These are phyloP conservation scores for Apoderus coryli DNA, from an alignment of 2,888 invertebrate species.

Conservation along the genomic window DNA sequence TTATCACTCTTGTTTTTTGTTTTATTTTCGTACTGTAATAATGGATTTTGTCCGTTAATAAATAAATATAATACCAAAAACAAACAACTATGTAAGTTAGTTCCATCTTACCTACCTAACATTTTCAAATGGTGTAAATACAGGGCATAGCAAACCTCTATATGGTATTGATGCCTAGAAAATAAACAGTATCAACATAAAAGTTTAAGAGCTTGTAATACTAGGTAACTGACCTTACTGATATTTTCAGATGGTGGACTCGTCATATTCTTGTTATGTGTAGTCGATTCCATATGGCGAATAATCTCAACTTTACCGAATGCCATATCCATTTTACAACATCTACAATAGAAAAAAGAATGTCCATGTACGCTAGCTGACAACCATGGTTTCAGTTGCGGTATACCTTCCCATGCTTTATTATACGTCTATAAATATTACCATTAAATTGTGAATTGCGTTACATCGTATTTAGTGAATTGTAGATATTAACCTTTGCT, in stretches of 20 bases:
- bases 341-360: conserved; percentile 29
- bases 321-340: conserved; percentile 30
- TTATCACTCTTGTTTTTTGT: too few relatives aligned
- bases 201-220: too few relatives aligned
- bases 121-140: conserved; percentile 28
- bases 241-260: conserved; percentile 15
- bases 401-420: conserved; percentile 30
- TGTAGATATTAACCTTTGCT: too few relatives aligned
- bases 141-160: conserved; percentile 28
- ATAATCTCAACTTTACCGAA: conserved; percentile 29
- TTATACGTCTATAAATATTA: conserved; percentile 28
- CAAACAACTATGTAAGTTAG: too few relatives aligned
- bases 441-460: too few relatives aligned
- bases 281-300: conserved; percentile 29
- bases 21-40: too few relatives aligned
- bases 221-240: conserved; percentile 12
- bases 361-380: conserved; percentile 28
- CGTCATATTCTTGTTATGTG: conserved; percentile 24
- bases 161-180: conserved; percentile 28
- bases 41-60: too few relatives aligned
- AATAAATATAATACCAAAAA: too few relatives aligned
- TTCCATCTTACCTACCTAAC: conserved; percentile 21
- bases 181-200: too few relatives aligned
- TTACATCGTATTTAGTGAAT: too few relatives aligned
- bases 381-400: conserved; percentile 28